Base-by-base conservation (phyloP, 1,140 invertebrate species). In the Pachyrhynchus sulphureomaculatus region DNA sequence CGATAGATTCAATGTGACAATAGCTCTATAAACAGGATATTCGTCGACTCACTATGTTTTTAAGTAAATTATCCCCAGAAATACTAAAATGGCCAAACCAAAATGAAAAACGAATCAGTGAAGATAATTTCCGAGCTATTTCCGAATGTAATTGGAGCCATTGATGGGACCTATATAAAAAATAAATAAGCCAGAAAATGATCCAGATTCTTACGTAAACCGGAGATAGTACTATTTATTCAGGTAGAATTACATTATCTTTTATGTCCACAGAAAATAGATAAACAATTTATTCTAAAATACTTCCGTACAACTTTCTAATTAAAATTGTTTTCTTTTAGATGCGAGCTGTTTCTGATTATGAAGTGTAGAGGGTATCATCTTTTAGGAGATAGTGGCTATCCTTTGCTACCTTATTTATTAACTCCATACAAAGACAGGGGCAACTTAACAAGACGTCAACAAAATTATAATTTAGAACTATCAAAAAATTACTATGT, bases 81-180 rank as follows among this genome's bases (percentile, higher is more conserved):
- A n/a, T n/a, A n/a, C n/a, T n/a, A n/a, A n/a, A n/a, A n/a, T n/a
- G n/a, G n/a, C n/a, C n/a, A n/a, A 62, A 49, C 33, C 9, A 62
- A 48, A 53, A 56, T 47, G 68, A 74, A 58, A 66, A 59, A 62
- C 12, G 52, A 32, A 24, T 44, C 49, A 72, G 62, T 32, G 60
- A 67, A 51, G 24, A 26, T n/a, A 56, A 70, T 66, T 72, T 70
- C 60, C 20, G 39, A n/a, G 9, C 44, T 33, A 68, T 62, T 55
- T 55, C 55, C 2, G n/a, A n/a, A n/a, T n/a, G n/a, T n/a, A n/a
- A n/a, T n/a, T n/a, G n/a, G n/a, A n/a, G n/a, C n/a, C n/a, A 56
- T 72, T 8, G 70, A 73, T 68, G 69, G 71, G 8, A 65, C 66
- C 9, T 68, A 72, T 39, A 68, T 74, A 9, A 52, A 57, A 13